Evolutionary conservation across 2,113 vertebrate genomes (phyloP).

Genomic region (Vidua chalybeata): DNA sequence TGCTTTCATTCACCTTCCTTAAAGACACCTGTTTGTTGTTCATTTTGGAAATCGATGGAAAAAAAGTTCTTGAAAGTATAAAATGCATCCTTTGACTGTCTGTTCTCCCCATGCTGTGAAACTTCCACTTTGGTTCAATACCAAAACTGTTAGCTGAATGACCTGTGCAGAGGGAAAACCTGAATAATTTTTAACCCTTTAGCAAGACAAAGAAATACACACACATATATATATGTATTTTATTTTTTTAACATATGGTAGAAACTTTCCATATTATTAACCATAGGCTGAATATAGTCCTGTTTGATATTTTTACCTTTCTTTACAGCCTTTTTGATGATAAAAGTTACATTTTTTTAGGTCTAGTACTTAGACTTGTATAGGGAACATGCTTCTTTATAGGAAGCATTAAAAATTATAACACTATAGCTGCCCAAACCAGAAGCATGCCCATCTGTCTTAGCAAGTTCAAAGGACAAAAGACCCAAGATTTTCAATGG

Average conservation of each 20-base stretch:
- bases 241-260: neutral
- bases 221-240: neutral
- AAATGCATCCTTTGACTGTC: neutral
- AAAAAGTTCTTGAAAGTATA: neutral
- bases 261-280: neutral
- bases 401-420: neutral
- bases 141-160: neutral
- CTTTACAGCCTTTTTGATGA: neutral
- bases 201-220: neutral
- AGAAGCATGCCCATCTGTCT: neutral
- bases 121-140: neutral
- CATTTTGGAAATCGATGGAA: neutral
- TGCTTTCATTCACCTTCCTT: neutral
- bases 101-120: neutral
- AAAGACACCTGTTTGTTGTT: neutral
- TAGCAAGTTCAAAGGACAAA: neutral
- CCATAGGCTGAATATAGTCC: rapidly evolving
- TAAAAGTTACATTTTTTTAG: neutral
- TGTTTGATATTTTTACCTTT: neutral
- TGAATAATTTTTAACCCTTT: neutral
- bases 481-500: neutral
- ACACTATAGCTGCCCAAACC: neutral
- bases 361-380: neutral
- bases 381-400: neutral
- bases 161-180: neutral